Evolutionary conservation across 2,797 vertebrate genomes (phyloP), one percentile per base, ranked within the genome.

Genomic region (Bradypus variegatus): DNA sequence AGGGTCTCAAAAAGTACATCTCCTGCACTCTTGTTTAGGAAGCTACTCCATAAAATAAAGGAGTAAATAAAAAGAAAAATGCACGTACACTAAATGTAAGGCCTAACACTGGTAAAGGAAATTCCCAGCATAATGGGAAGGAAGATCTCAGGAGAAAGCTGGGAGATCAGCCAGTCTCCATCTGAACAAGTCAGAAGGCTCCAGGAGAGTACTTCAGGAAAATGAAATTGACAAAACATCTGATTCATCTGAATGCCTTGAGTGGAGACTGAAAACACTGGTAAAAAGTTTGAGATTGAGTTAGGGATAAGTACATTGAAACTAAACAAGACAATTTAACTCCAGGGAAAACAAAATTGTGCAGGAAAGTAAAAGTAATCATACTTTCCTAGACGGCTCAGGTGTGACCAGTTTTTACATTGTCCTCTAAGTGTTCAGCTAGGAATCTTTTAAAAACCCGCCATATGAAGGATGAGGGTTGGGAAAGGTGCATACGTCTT

Each of bases 61-160:
- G 4, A 88, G 67, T 27, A 88, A 83, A 75, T 31, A 53, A 91
- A 94, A 94, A 77, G 36, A 76, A 95, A 91, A 83, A 3, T 72
- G 16, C n/a, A 77, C 36, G 9, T 75, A 67, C 38, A 83, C 50
- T 70, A 86, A 85, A 83, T n/a, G 33, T 27, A 65, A 67, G 14
- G 21, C 36, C 81, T 77, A 80, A 50, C 18, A 45, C 1, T 62
- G 41, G 36, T 72, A 48, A 91, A 76, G 41, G 77, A 62, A 91
- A 83, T 76, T 90, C 60, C 25, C 25, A 45, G 29, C n/a, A 67
- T 27, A 89, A 81, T 21, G 31, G 55, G 21, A 78, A 77, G 36
- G 70, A 36, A 72, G 41, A 78, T n/a, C 38, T 79, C 38, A 77
- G 76, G 29, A 81, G 50, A 58, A 6, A 21, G 45, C 27, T 8